Evolutionary conservation across 2,797 vertebrate genomes (phyloP).

Genomic region (Crenichthys baileyi): DNA sequence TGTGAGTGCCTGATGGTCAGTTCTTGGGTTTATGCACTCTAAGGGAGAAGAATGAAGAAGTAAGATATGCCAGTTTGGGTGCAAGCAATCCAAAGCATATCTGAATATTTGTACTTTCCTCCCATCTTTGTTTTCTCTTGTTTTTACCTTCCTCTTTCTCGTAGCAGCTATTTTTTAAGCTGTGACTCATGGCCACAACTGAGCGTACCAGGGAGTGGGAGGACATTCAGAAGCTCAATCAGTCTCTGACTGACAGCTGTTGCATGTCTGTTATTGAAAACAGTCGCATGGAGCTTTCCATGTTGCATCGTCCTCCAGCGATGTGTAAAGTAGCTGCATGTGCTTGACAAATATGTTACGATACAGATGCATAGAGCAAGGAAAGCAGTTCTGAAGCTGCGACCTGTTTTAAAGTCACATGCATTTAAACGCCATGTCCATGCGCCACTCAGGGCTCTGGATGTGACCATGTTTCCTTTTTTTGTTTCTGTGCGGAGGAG

Average conservation of each 20-base stretch:
- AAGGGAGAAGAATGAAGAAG: constrained; percentile 36
- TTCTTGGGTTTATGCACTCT: constrained; percentile 47
- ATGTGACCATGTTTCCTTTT: constrained; percentile 17
- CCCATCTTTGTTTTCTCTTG: not conserved
- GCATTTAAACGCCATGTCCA: constrained; percentile 50
- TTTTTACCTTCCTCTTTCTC: constrained; percentile 8
- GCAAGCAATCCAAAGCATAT: constrained; percentile 25
- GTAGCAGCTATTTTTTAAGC: constrained; percentile 19
- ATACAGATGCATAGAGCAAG: constrained; percentile 45
- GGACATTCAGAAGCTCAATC: constrained; percentile 41
- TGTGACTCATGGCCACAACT: constrained; percentile 46
- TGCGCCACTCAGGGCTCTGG: not conserved
- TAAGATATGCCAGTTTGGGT: constrained; percentile 13
- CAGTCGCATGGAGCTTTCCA: constrained; percentile 35
- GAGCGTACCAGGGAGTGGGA: constrained; percentile 37
- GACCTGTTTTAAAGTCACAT: constrained; percentile 61
- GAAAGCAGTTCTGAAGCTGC: constrained; percentile 15
- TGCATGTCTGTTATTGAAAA: constrained; percentile 28
- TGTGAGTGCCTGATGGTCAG: constrained; percentile 69
- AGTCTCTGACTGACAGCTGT: constrained; percentile 63
- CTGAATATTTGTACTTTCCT: not conserved
- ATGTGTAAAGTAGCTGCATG: constrained; percentile 60
- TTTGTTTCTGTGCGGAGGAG: constrained; percentile 12
- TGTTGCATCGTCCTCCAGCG: constrained; percentile 42
- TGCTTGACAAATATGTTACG: constrained; percentile 69